phyloP scores from a whole-genome alignment of 2,113 vertebrate species.

The Tympanuchus pallidicinctus region DNA sequence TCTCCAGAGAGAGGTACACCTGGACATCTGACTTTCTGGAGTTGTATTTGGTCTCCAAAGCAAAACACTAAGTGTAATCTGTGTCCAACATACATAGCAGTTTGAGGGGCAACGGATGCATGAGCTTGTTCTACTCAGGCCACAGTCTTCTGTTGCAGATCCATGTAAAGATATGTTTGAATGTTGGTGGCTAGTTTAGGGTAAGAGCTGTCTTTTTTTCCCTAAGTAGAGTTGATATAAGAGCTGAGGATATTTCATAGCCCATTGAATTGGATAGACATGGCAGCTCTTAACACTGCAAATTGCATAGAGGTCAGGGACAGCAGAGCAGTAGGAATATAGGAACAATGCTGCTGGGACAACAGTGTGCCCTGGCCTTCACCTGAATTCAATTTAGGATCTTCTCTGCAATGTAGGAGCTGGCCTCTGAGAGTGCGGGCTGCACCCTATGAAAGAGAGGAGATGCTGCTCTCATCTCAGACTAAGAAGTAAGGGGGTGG shows the following conservation, averaged over 20 bases:
- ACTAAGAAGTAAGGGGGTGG: background rate
- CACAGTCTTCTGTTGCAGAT: background rate
- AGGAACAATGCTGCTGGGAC: background rate
- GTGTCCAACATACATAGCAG: background rate
- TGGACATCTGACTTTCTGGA: background rate
- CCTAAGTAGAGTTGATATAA: background rate
- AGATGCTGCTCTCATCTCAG: background rate
- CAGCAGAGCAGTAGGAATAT: background rate
- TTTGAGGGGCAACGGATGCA: background rate
- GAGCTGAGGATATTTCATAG: background rate
- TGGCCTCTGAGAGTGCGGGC: background rate
- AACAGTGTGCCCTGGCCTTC: background rate
- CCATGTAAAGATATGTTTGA: background rate
- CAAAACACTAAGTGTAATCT: background rate
- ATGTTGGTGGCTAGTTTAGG: background rate
- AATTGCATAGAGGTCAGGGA: background rate
- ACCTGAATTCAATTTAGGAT: background rate
- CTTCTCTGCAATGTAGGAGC: background rate
- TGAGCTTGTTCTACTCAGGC: background rate
- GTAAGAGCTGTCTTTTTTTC: background rate
- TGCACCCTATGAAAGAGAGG: background rate
- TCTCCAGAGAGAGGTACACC: background rate
- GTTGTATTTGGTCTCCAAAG: background rate
- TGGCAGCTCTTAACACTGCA: background rate
- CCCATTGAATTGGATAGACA: background rate